phyloP scores from a whole-genome alignment of 2,888 invertebrate species.

The Temnothorax ravouxi region DNA sequence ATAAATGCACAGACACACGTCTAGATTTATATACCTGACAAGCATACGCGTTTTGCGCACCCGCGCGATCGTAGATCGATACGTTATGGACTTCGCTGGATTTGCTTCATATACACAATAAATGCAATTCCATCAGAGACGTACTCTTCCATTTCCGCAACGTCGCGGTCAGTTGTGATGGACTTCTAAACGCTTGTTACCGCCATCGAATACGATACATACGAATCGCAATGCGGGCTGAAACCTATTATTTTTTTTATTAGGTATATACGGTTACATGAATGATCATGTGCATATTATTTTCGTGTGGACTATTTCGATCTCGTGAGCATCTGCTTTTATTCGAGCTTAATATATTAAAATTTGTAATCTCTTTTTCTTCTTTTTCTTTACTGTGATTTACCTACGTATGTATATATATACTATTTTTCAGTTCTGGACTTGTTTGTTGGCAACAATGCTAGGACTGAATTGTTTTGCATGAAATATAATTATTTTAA shows the following conservation, averaged over 20 bases:
- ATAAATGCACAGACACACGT: background rate
- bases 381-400: too few species aligned
- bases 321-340: background rate
- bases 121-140: conserved; percentile 53
- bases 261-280: background rate
- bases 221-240: conserved; percentile 13
- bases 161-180: conserved; percentile 48
- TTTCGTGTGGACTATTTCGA: background rate
- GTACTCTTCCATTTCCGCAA: conserved; percentile 53
- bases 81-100: background rate
- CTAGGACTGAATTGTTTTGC: too few species aligned
- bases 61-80: background rate
- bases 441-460: too few species aligned
- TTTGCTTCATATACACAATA: conserved; percentile 37
- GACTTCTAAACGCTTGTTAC: conserved; percentile 50
- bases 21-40: conserved; percentile 2
- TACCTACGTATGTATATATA: too few species aligned
- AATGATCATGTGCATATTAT: conserved; percentile 3
- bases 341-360: background rate
- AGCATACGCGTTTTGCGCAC: background rate
- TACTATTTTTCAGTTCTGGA: too few species aligned
- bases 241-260: conserved; percentile 4
- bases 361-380: too few species aligned
- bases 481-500: too few species aligned
- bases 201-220: conserved; percentile 7